phyloP scores from a whole-genome alignment of 1,140 invertebrate species.

The Maconellicoccus hirsutus region DNA sequence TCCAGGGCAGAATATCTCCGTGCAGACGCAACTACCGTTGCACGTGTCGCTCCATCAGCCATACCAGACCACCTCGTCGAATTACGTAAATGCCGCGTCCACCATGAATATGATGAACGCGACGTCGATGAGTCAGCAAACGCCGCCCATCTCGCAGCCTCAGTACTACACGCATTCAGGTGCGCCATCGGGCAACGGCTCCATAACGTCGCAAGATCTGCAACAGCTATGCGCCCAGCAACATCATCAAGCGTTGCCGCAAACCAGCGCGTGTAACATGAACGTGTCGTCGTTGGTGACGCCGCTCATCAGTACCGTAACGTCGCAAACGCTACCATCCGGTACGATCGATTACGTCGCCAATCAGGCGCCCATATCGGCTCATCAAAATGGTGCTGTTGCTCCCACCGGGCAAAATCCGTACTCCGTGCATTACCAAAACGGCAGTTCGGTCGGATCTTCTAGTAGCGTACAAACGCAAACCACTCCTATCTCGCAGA shows the following conservation, averaged over 20 bases:
- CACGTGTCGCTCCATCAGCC: not conserved
- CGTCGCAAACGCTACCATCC: not conserved
- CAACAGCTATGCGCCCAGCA: not conserved
- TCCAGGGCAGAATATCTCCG: not conserved
- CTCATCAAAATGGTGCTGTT: no score
- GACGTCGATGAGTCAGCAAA: slow-evolving; percentile 13
- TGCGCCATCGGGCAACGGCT: no score
- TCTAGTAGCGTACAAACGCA: not conserved
- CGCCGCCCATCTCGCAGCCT: slow-evolving; percentile 2
- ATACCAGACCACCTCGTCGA: not conserved
- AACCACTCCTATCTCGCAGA: not conserved
- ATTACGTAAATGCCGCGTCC: not conserved
- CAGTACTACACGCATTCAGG: not conserved
- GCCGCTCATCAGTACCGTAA: not conserved
- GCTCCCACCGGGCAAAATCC: not conserved
- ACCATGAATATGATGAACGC: not conserved
- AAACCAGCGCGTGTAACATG: no score
- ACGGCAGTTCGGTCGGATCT: not conserved
- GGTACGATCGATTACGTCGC: not conserved
- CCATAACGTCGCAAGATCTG: not conserved
- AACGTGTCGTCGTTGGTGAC: not conserved
- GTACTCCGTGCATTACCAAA: not conserved
- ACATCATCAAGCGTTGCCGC: not conserved
- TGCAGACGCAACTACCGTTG: not conserved
- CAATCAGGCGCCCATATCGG: not conserved